phyloP scores from a whole-genome alignment of 2,888 invertebrate genomes.

The Tipula helvola region DNA sequence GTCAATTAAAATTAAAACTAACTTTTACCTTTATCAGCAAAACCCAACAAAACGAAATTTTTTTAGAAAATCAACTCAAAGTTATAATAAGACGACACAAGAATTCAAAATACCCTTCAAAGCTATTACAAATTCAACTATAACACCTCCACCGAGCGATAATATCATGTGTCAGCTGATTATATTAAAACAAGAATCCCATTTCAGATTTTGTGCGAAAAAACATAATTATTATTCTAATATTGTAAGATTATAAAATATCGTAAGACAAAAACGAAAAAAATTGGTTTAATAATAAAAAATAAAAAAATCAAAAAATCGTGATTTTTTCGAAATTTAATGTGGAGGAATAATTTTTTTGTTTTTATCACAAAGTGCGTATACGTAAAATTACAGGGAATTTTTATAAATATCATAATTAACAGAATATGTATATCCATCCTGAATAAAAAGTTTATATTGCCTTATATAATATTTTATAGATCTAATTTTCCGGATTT shows the following conservation, averaged over 20 bases:
- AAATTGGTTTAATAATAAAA: background rate
- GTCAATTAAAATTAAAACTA: background rate
- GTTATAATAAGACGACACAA: background rate
- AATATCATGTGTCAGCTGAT: conserved; percentile 9
- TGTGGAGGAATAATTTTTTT: background rate
- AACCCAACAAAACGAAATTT: background rate
- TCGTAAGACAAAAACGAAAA: background rate
- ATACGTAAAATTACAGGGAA: background rate
- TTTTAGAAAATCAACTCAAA: background rate
- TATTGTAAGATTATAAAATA: conserved; percentile 4
- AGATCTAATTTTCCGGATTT: background rate
- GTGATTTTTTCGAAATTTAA: background rate
- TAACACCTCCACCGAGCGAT: background rate
- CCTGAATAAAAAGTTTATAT: background rate
- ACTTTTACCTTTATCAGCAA: background rate
- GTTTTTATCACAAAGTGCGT: background rate
- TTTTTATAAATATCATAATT: background rate
- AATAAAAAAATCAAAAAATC: background rate
- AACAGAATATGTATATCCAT: background rate
- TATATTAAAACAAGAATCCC: background rate
- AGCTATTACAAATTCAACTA: background rate
- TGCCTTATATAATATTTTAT: background rate
- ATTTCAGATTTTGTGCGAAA: background rate
- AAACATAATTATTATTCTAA: background rate
- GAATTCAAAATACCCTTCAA: background rate